Evolutionary conservation across 2,113 vertebrate genomes (phyloP).

Genomic region (Monopterus albus): DNA sequence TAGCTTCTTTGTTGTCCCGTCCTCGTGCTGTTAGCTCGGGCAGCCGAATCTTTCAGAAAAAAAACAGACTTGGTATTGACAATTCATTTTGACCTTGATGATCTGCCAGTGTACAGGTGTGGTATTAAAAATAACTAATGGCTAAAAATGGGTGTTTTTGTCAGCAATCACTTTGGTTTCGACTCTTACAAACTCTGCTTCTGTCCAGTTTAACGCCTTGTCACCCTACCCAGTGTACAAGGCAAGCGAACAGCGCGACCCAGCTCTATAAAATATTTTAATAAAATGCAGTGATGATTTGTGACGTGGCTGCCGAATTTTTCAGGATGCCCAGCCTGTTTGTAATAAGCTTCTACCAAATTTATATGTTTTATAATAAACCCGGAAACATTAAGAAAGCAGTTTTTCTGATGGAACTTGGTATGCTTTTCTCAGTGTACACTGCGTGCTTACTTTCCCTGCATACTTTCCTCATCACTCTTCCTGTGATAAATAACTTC

Average conservation of each 20-base stretch:
- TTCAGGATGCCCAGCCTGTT: too few relatives aligned
- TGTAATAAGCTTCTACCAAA: fast-evolving
- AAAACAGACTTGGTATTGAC: too few relatives aligned
- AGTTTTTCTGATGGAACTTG: not conserved
- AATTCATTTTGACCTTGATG: not conserved
- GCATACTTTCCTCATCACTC: not conserved
- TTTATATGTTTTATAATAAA: not conserved
- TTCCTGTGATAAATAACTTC: too few relatives aligned
- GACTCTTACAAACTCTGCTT: not conserved
- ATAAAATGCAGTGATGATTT: too few relatives aligned
- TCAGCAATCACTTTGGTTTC: not conserved
- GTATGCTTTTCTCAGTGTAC: not conserved
- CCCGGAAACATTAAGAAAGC: not conserved
- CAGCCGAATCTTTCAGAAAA: too few relatives aligned
- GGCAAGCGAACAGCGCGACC: fast-evolving
- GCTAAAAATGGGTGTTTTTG: too few relatives aligned
- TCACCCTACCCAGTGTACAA: not conserved
- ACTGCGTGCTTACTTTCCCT: not conserved
- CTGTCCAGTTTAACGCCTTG: not conserved
- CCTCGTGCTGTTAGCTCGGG: slow-evolving; percentile 60
- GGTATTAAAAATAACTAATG: too few relatives aligned
- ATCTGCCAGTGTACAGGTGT: too few relatives aligned
- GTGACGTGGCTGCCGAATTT: fast-evolving
- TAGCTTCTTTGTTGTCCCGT: slow-evolving; percentile 76
- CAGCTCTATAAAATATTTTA: not conserved